phyloP scores from a whole-genome alignment of 1,140 invertebrate genomes.

The Pseudomyrmex dendroicus region DNA sequence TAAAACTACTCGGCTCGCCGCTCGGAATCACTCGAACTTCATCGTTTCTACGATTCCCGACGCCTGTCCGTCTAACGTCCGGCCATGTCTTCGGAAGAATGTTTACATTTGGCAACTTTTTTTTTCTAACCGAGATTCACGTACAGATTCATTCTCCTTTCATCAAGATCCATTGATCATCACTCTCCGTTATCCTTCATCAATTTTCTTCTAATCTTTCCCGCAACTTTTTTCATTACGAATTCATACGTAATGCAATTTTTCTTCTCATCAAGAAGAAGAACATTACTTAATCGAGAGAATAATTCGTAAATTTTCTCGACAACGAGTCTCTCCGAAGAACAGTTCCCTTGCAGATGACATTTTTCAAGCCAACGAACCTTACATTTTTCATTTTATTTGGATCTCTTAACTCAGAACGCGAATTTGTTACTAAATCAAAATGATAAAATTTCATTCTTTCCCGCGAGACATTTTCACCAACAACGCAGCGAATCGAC shows the following conservation, averaged over 20 bases:
- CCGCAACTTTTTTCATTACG: background rate
- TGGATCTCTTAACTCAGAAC: background rate
- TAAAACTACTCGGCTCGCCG: conserved; percentile 58
- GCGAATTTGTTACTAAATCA: background rate
- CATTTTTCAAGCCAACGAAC: background rate
- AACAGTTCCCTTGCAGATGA: background rate
- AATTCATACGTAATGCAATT: conserved; percentile 1
- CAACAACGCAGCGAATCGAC: background rate
- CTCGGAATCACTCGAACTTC: conserved; percentile 58
- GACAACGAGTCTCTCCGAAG: background rate
- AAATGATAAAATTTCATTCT: background rate
- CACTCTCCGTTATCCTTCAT: background rate
- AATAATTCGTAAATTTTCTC: background rate
- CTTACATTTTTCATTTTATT: background rate
- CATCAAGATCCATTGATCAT: conserved; percentile 12
- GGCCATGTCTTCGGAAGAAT: conserved; percentile 32
- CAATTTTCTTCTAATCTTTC: background rate
- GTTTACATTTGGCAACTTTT: conserved; percentile 11
- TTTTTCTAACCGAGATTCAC: background rate
- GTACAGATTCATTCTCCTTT: conserved; percentile 31
- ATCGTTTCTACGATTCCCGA: conserved; percentile 26
- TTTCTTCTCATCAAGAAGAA: background rate
- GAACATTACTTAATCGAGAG: background rate
- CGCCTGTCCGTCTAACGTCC: conserved; percentile 12
- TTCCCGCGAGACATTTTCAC: background rate